phyloP scores from a whole-genome alignment of 1,140 invertebrate species.

The Listronotus oregonensis region DNA sequence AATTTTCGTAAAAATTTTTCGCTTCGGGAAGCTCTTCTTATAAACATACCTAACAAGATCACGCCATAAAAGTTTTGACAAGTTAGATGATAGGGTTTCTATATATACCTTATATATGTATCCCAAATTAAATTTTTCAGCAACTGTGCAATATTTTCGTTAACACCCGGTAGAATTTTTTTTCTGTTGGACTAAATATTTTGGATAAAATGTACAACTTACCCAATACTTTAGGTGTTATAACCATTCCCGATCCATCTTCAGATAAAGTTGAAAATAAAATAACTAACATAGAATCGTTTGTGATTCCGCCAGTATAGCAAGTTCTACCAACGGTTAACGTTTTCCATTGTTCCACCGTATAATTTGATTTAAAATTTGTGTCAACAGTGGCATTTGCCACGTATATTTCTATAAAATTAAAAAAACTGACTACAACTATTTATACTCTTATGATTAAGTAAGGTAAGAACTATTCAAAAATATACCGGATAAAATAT shows the following conservation, averaged over 20 bases:
- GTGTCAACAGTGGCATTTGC: slow-evolving; percentile 31
- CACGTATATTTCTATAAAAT: slow-evolving; percentile 39
- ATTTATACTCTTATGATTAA: slow-evolving; percentile 3
- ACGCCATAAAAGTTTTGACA: too few relatives aligned
- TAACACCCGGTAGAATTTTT: too few relatives aligned
- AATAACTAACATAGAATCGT: slow-evolving; percentile 20
- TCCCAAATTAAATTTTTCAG: too few relatives aligned
- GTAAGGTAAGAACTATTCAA: neutral
- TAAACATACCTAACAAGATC: too few relatives aligned
- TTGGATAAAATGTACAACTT: neutral
- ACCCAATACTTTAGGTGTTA: slow-evolving; percentile 11
- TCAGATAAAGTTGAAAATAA: slow-evolving; percentile 11
- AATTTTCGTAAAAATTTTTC: too few relatives aligned
- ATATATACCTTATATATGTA: too few relatives aligned
- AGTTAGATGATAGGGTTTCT: too few relatives aligned
- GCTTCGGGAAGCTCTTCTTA: too few relatives aligned
- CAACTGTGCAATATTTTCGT: too few relatives aligned
- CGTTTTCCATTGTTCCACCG: slow-evolving; percentile 37
- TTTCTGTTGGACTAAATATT: too few relatives aligned
- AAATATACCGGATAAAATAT: too few relatives aligned
- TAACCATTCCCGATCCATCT: slow-evolving; percentile 8
- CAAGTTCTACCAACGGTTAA: slow-evolving; percentile 29
- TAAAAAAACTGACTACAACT: slow-evolving; percentile 4
- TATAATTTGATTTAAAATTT: slow-evolving; percentile 25
- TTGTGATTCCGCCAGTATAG: slow-evolving; percentile 35